Base-by-base conservation (phyloP, 2,113 vertebrate genomes). In the Pteruthius melanotis region DNA sequence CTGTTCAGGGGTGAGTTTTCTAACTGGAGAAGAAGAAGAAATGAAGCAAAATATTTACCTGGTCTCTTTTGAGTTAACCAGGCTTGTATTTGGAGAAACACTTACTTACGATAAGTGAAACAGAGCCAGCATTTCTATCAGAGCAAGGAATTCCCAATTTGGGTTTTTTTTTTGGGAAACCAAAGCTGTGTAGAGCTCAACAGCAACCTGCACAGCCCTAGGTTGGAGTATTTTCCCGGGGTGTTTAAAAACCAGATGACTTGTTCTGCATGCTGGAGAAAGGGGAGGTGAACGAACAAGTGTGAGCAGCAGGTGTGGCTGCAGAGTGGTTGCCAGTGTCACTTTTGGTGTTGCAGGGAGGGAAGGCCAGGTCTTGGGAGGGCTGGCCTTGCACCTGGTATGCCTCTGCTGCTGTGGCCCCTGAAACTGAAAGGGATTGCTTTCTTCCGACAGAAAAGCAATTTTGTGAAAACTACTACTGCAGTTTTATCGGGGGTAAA, bases 171-270 rank as follows among this genome's bases (percentile, higher is more conserved):
- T 42, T 57, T n/a, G 5, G 14, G 21, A 57, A 40, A 19, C 6
- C 26, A 33, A 52, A 77, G 26, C 28, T 47, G 7, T 26, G 35
- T 1, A 1, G 37, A 65, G 13, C n/a, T 72, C 16, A 6, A 11
- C 28, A 15, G 16, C 31, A 45, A 44, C 30, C 22, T 0, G 0
- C 9, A 15, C 21, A 24, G 8, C 15, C 22, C 23, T 26, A 18
- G 47, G 7, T 31, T 40, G 27, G 28, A 77, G 37, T 13, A 0
- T 40, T 65, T 94, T 20, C 24, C 13, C 0, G 0, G 3, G 6
- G 3, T 33, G 10, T 52, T 64, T 66, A 31, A 89, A 70, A 70
- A 18, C 4, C 17, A 17, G 40, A 18, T 33, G 20, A 22, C 2
- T 59, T 54, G 17, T 39, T 78, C 52, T 2, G 7, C 4, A 1